Evolutionary conservation across 2,113 vertebrate species (phyloP).

Genomic region (Apodemus sylvaticus): DNA sequence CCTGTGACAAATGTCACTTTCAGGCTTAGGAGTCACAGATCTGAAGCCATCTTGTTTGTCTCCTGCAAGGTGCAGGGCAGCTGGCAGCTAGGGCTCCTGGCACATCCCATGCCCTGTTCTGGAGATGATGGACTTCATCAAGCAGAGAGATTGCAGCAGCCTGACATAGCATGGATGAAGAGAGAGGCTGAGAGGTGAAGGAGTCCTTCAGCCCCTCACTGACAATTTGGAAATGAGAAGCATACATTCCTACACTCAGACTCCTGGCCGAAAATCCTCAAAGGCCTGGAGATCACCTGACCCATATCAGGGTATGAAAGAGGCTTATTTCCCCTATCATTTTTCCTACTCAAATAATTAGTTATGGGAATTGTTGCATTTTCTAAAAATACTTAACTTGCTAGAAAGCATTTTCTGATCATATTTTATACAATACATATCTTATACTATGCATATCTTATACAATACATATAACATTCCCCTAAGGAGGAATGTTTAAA

Average conservation of each 20-base stretch:
- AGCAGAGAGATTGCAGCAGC: neutral
- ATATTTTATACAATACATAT: neutral
- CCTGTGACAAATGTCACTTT: neutral
- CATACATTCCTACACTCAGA: neutral
- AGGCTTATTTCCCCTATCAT: neutral
- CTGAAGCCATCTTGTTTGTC: neutral
- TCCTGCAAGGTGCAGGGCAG: neutral
- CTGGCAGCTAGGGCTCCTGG: neutral
- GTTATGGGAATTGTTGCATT: neutral
- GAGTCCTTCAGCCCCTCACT: neutral
- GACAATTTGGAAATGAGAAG: neutral
- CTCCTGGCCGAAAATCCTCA: neutral
- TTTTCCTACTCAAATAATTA: conserved; percentile 26
- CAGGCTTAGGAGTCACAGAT: neutral
- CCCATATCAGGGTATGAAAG: neutral
- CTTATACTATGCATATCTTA: too few relatives aligned
- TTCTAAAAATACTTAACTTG: neutral
- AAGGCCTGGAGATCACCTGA: neutral
- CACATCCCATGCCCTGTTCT: neutral
- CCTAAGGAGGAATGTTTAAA: neutral
- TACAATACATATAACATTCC: too few relatives aligned
- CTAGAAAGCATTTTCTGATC: neutral
- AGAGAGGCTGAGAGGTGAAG: neutral
- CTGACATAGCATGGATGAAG: neutral
- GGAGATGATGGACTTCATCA: neutral